Conservation (phyloP, 2,888 invertebrate species). For the Melanostoma mellinum region DNA sequence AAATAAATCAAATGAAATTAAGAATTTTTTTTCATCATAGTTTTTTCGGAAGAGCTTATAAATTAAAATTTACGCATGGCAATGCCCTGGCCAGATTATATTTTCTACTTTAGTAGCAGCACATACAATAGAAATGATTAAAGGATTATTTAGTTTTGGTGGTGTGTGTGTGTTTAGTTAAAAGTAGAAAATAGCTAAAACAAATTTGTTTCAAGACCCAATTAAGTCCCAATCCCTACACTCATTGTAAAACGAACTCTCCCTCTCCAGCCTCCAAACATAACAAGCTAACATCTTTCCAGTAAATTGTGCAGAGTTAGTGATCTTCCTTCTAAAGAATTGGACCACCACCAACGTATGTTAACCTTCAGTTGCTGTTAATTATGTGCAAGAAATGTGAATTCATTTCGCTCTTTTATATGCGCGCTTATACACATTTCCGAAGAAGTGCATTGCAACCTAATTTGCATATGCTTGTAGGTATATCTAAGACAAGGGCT, state of each 20-base stretch:
- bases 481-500: constrained; percentile 42
- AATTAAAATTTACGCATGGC: constrained; percentile 82
- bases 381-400: constrained; percentile 53
- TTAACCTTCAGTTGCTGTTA: constrained; percentile 40
- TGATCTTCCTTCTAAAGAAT: constrained; percentile 42
- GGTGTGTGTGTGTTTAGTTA: too few species aligned
- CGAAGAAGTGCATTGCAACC: constrained; percentile 18
- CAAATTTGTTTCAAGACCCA: constrained; percentile 46
- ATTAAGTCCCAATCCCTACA: constrained; percentile 33
- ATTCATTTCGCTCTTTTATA: constrained; percentile 27
- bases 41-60: constrained; percentile 52
- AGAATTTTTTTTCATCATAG: constrained; percentile 3
- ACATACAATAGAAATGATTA: constrained; percentile 63
- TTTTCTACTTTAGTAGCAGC: constrained; percentile 71
- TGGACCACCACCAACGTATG: constrained; percentile 40
- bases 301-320: background rate
- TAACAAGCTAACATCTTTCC: background rate
- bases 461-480: constrained; percentile 51
- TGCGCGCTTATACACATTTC: constrained; percentile 19
- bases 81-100: constrained; percentile 92
- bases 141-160: background rate
- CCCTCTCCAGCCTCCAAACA: background rate
- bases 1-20: constrained; percentile 37
- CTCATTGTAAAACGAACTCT: background rate
- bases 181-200: background rate